Evolutionary conservation across 1,140 invertebrate genomes (phyloP).

Genomic region (Drosophila eugracilis): DNA sequence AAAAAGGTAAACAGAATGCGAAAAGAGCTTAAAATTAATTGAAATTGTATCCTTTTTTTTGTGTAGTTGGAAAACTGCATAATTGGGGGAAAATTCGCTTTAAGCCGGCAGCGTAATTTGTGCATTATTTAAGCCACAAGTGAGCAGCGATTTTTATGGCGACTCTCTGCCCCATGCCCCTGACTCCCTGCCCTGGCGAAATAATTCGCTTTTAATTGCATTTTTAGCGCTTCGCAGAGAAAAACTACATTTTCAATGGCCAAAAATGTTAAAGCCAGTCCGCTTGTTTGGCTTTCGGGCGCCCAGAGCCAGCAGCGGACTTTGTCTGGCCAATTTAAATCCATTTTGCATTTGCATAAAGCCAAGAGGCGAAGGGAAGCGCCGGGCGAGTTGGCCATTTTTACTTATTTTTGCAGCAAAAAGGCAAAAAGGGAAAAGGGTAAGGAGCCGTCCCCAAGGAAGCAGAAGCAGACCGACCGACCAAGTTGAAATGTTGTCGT

Average conservation of each 20-base stretch:
- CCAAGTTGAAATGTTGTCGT: slow-evolving; percentile 56
- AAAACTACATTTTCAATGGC: slow-evolving; percentile 37
- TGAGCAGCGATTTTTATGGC: slow-evolving; percentile 24
- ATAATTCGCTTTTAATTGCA: slow-evolving; percentile 68
- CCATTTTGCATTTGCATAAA: slow-evolving; percentile 61
- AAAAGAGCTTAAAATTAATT: slow-evolving; percentile 77
- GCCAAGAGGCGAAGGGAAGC: slow-evolving; percentile 1
- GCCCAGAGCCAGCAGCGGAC: slow-evolving; percentile 18
- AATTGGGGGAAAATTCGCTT: slow-evolving; percentile 61
- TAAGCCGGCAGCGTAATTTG: slow-evolving; percentile 52
- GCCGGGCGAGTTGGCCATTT: slow-evolving; percentile 32
- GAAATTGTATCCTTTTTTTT: slow-evolving; percentile 58
- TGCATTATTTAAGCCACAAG: slow-evolving; percentile 50
- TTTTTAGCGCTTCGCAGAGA: slow-evolving; percentile 47
- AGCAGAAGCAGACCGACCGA: too few species aligned
- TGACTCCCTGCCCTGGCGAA: slow-evolving; percentile 3
- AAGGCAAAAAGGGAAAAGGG: slow-evolving; percentile 5
- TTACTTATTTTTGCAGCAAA: slow-evolving; percentile 55
- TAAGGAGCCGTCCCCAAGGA: slow-evolving; percentile 23
- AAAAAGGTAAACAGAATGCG: slow-evolving; percentile 29
- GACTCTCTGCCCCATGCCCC: background rate
- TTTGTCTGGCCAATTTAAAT: slow-evolving; percentile 57
- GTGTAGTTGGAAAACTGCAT: slow-evolving; percentile 38
- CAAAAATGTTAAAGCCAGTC: slow-evolving; percentile 51
- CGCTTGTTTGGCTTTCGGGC: slow-evolving; percentile 30